A percentile compares a stretch with the other conserved stretches of the same genome.
Conservation (phyloP, 2,888 invertebrate genomes). For the Polydrusus cervinus region DNA sequence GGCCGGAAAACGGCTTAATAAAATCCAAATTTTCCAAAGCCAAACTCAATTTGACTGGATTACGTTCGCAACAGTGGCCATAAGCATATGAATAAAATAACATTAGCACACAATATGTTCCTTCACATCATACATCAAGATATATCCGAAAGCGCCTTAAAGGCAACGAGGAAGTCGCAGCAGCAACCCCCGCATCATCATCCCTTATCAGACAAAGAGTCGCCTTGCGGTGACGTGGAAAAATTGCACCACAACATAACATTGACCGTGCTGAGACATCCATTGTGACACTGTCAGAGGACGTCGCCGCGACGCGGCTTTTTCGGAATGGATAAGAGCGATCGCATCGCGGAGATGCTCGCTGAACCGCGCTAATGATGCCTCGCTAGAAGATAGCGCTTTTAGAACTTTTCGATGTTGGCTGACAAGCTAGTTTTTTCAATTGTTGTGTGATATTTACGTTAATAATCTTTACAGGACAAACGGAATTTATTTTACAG, state of each 20-base stretch:
- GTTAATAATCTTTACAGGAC: too few species aligned
- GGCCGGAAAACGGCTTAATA: too few species aligned
- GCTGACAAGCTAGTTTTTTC: background rate
- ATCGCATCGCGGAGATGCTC: conserved; percentile 43
- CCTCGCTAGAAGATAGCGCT: conserved; percentile 17
- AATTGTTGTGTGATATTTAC: background rate
- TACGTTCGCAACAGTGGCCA: conserved; percentile 3
- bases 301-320: conserved; percentile 57
- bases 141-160: conserved; percentile 19
- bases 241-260: conserved; percentile 70
- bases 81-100: conserved; percentile 26
- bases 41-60: background rate
- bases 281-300: conserved; percentile 64
- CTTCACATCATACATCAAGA: conserved; percentile 40
- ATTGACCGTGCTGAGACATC: conserved; percentile 68
- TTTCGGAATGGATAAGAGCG: conserved; percentile 49
- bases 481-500: too few species aligned
- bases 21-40: background rate
- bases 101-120: conserved; percentile 35
- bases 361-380: conserved; percentile 51
- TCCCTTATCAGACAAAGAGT: conserved; percentile 69
- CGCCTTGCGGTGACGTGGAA: conserved; percentile 70
- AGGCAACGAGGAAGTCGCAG: conserved; percentile 42
- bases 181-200: conserved; percentile 56
- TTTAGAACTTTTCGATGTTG: background rate